Evolutionary conservation across 2,797 vertebrate species (phyloP).

Genomic region (Enteromius trimaculatus): DNA sequence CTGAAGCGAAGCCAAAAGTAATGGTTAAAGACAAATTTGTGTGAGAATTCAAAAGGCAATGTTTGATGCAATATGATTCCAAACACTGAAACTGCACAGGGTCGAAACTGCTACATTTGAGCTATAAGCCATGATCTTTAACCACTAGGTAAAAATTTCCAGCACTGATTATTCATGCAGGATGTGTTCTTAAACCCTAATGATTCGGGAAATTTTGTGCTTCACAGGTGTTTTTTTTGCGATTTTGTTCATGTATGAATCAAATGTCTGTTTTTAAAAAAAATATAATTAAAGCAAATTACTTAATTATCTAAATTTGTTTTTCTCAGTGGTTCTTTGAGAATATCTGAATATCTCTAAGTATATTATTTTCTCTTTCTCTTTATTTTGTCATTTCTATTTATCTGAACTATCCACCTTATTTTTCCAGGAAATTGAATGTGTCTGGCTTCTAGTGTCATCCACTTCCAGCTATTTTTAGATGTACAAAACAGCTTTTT

Average conservation of each 20-base stretch:
- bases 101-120: not conserved
- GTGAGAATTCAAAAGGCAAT: not conserved
- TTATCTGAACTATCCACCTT: not conserved
- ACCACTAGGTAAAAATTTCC: not conserved
- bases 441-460: not conserved
- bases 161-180: not conserved
- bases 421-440: not conserved
- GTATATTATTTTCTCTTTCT: not conserved
- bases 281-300: not conserved
- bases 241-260: not conserved
- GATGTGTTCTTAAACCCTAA: not conserved
- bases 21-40: not conserved
- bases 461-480: not conserved
- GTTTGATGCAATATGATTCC: not conserved
- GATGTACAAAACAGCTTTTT: not conserved
- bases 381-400: not conserved
- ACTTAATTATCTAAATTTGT: constrained; percentile 5
- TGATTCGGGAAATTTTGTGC: not conserved
- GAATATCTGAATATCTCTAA: not conserved
- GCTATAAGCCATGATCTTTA: not conserved
- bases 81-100: not conserved
- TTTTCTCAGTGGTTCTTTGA: constrained; percentile 9
- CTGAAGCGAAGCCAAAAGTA: constrained; percentile 20
- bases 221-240: not conserved
- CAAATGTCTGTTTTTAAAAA: not conserved